Evolutionary conservation across 1,140 invertebrate genomes (phyloP), one percentile per base, ranked within the genome.

Genomic region (Lerema accius): DNA sequence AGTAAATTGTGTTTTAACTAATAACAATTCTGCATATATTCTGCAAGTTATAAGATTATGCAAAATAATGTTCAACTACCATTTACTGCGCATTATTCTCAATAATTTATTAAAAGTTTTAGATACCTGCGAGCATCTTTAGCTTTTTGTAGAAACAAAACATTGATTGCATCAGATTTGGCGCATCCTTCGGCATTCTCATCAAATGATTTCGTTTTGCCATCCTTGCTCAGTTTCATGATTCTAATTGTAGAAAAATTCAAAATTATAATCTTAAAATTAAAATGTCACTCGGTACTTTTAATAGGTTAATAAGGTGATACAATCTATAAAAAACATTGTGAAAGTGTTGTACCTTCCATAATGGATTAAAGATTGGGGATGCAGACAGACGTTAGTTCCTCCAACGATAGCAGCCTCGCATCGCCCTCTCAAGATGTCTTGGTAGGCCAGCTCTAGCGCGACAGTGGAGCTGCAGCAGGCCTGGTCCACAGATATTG

Each of bases 401-500:
- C 96, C 97, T 5, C 95, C 97, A 2, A 99, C 97, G 48, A 99
- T 94, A 1, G 97, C 97, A 9, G 94, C 93, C 59, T 99, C 97
- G 80, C 96, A 97, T 53, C 94, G 92, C 0, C 96, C 97, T 42
- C 93, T 92, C 23, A 93, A 91, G 0, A 99, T 95, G 0, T 95
- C 93, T 56, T 92, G 92, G 65, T 96, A 95, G 3, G 97, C 98
- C 69, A 96, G 94, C 73, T 97, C 95, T 9, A 99, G 73, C 0
- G 97, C 97, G 63, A 95, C 94, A 55, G 97, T 91, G 62, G 96
- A 97, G 19, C 97, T 98, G 42, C 96, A 97, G 89, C 97, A 99
- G 5, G 97, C 97, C 9, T 96, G 96, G 78, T 99, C 98, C 0
- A 98, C 92, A 4, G 95, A 91, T 82, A 95, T 96, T 48, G 96